These are phyloP conservation scores for Spatula versicolor DNA, from an alignment of 2,797 vertebrate genomes.

Conservation along the genomic window DNA sequence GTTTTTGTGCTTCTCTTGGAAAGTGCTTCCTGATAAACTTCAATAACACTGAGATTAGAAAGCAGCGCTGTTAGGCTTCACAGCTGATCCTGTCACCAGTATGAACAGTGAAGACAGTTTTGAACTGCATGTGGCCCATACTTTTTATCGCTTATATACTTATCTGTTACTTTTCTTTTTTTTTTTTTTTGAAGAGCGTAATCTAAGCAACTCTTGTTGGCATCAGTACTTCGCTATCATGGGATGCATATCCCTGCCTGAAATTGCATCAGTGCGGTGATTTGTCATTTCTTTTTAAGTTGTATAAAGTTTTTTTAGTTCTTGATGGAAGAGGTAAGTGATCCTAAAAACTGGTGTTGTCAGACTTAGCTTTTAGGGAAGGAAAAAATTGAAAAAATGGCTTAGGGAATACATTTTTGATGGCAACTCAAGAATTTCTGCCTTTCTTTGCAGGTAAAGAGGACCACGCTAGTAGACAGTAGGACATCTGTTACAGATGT, in stretches of 20 bases:
- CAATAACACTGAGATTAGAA: neutral
- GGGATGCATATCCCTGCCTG: neutral
- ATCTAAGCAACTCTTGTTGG: neutral
- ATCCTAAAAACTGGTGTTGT: neutral
- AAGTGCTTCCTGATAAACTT: neutral
- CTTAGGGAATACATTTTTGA: neutral
- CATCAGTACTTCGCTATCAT: neutral
- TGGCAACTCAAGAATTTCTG: neutral
- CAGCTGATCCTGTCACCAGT: neutral
- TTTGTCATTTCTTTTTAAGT: neutral
- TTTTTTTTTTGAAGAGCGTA: neutral
- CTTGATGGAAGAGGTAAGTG: neutral
- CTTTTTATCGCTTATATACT: neutral
- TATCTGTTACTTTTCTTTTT: too few species aligned
- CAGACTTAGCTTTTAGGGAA: neutral
- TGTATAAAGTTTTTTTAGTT: neutral
- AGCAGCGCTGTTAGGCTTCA: rapidly evolving
- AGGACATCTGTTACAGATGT: slow-evolving; percentile 98
- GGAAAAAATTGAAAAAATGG: neutral
- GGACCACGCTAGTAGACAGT: slow-evolving; percentile 96
- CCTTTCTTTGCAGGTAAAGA: slow-evolving; percentile 88
- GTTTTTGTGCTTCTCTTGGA: neutral
- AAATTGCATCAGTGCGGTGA: neutral
- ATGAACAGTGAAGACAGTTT: neutral
- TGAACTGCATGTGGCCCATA: neutral